Percentiles rank a stretch among this genome's conserved stretches.
Conservation (phyloP, 2,888 invertebrate species). For the Lasioglossum oenotherae region DNA sequence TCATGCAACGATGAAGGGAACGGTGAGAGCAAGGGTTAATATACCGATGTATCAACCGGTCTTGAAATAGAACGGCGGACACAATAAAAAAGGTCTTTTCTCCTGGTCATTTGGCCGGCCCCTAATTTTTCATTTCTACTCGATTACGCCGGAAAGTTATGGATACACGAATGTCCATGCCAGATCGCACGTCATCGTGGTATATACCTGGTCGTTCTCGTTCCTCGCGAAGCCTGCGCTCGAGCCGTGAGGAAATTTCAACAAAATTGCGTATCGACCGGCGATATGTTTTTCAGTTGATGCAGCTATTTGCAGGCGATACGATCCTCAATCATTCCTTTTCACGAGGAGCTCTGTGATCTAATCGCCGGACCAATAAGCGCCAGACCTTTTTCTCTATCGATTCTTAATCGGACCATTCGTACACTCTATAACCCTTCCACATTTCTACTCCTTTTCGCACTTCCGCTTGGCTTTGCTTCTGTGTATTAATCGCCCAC, state of each 20-base stretch:
- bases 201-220: not conserved
- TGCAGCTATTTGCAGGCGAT: constrained; percentile 31
- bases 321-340: constrained; percentile 32
- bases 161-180: constrained; percentile 7
- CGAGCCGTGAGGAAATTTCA: constrained; percentile 32
- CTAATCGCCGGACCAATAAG: not conserved
- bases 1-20: not conserved
- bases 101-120: not conserved
- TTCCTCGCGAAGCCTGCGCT: not conserved
- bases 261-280: constrained; percentile 42
- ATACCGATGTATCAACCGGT: constrained; percentile 1
- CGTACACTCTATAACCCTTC: not conserved
- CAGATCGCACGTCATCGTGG: constrained; percentile 23
- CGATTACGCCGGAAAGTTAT: constrained; percentile 29
- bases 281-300: constrained; percentile 3
- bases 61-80: not conserved
- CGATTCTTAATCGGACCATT: not conserved
- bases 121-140: constrained; percentile 43
- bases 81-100: constrained; percentile 12
- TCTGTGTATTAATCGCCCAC: not conserved
- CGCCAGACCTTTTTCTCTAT: not conserved
- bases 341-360: constrained; percentile 25
- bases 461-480: not conserved
- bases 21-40: not conserved
- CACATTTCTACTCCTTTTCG: not conserved